A percentile compares a stretch with the other conserved stretches of the same genome.
phyloP scores from a whole-genome alignment of 2,888 invertebrate species.

The Yponomeuta sedellus region DNA sequence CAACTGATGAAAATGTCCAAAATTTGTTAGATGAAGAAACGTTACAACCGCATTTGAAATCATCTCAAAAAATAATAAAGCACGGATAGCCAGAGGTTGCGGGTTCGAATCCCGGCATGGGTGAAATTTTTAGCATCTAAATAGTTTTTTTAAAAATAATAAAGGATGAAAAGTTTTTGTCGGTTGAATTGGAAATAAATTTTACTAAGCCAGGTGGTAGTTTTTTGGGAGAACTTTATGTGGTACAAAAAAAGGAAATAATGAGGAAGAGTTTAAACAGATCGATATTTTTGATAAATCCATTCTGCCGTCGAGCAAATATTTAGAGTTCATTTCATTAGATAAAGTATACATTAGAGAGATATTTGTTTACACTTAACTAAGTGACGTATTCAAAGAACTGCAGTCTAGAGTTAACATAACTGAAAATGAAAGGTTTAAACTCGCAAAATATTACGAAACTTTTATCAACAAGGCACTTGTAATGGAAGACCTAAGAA shows the following conservation, averaged over 20 bases:
- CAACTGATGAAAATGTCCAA: not conserved
- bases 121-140: too few species aligned
- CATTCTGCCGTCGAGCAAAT: constrained; percentile 31
- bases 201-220: constrained; percentile 13
- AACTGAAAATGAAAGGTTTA: constrained; percentile 35
- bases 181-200: constrained; percentile 10
- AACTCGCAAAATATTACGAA: constrained; percentile 33
- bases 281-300: constrained; percentile 44
- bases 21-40: not conserved
- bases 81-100: too few species aligned
- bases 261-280: constrained; percentile 24
- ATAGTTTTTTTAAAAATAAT: constrained; percentile 11
- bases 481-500: constrained; percentile 42
- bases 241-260: constrained; percentile 22
- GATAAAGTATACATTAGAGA: constrained; percentile 38
- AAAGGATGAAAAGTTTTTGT: constrained; percentile 9
- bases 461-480: constrained; percentile 36
- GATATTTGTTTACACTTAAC: constrained; percentile 39
- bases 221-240: constrained; percentile 25
- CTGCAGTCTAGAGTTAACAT: constrained; percentile 38
- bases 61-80: too few species aligned
- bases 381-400: constrained; percentile 33
- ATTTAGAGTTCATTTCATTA: constrained; percentile 30
- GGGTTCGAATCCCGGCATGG: too few species aligned
- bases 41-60: not conserved